phyloP scores from a whole-genome alignment of 1,140 invertebrate species.

The Hestina assimilis region DNA sequence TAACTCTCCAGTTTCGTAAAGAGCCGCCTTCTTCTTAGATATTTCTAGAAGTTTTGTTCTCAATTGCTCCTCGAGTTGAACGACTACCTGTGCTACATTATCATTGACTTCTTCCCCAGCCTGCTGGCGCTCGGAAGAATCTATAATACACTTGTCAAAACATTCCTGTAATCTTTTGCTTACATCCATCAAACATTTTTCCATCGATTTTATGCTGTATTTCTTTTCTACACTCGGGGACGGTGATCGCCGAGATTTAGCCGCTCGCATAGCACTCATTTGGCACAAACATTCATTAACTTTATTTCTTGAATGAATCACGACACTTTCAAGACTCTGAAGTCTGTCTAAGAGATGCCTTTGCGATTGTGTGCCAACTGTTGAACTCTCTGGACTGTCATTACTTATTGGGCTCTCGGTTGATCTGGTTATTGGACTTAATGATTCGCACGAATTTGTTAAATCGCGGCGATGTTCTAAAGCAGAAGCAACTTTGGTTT shows the following conservation, averaged over 20 bases:
- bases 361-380: conserved; percentile 64
- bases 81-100: conserved; percentile 81
- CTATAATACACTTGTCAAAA: conserved; percentile 77
- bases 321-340: conserved; percentile 79
- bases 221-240: conserved; percentile 80
- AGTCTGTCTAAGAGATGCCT: conserved; percentile 78
- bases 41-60: conserved; percentile 83
- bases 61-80: conserved; percentile 82
- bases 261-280: conserved; percentile 78
- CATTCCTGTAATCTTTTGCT: conserved; percentile 79
- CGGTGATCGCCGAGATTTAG: conserved; percentile 78
- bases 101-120: conserved; percentile 74
- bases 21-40: conserved; percentile 80
- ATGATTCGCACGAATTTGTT: conserved; percentile 78
- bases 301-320: conserved; percentile 78
- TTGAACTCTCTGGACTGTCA: conserved; percentile 55
- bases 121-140: conserved; percentile 52
- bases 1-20: conserved; percentile 81
- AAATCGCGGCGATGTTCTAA: conserved; percentile 73
- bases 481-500: conserved; percentile 84
- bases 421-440: conserved; percentile 64
- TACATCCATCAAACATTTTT: conserved; percentile 80
- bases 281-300: conserved; percentile 78
- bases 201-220: conserved; percentile 79
- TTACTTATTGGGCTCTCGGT: conserved; percentile 53